A percentile compares a stretch with the other conserved stretches of the same genome.
phyloP scores from a whole-genome alignment of 37 sponge, comb jelly and placozoan genomes.

The Haliclona indistincta region DNA sequence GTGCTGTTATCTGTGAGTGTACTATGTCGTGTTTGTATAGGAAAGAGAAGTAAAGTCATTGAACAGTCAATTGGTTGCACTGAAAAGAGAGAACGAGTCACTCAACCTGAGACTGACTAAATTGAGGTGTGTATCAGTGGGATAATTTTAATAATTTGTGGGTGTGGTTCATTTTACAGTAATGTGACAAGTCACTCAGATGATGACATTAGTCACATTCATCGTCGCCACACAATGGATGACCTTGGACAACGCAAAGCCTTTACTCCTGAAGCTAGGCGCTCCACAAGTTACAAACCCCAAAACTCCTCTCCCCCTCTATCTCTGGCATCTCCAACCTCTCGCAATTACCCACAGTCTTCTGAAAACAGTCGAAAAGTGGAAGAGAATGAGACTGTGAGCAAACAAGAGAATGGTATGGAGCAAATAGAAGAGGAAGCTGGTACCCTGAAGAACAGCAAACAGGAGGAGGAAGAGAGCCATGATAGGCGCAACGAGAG shows the following conservation, averaged over 20 bases:
- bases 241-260: background rate
- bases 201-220: background rate
- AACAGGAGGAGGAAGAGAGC: background rate
- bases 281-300: too few species aligned
- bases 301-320: too few species aligned
- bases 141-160: too few species aligned
- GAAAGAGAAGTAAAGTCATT: constrained; percentile 10
- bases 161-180: too few species aligned
- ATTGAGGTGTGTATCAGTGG: constrained; percentile 18
- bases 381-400: background rate
- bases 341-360: background rate
- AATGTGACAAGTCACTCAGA: background rate
- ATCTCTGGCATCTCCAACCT: too few species aligned
- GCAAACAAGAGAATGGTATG: background rate
- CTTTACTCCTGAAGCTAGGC: background rate
- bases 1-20: background rate
- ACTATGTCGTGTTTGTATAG: background rate
- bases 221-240: background rate
- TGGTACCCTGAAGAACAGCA: background rate
- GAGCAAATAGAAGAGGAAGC: background rate
- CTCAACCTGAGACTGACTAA: constrained; percentile 35
- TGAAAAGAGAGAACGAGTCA: constrained; percentile 84
- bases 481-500: too few species aligned
- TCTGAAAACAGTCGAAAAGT: background rate
- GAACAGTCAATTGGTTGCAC: constrained; percentile 45